phyloP scores from a whole-genome alignment of 1,140 invertebrate genomes.

The Drosophila burlai region DNA sequence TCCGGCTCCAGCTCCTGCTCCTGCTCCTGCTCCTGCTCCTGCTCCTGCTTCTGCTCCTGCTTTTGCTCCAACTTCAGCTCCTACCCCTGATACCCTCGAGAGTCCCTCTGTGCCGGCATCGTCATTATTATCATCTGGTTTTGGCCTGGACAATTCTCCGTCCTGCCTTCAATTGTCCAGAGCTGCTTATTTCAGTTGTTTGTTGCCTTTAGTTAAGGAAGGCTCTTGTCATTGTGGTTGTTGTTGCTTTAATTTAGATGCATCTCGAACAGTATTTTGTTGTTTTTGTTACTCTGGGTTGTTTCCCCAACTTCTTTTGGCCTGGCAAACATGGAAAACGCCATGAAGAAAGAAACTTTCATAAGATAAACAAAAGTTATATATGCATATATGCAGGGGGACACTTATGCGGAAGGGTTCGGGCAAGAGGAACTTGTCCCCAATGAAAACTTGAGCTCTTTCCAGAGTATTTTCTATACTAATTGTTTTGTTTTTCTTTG shows the following conservation, averaged over 20 bases:
- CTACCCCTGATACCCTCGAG: constrained; percentile 21
- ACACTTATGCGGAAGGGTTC: constrained; percentile 13
- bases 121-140: constrained; percentile 78
- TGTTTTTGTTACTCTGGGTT: neutral
- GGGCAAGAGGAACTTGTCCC: neutral
- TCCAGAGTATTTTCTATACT: constrained; percentile 1
- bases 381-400: constrained; percentile 45
- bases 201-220: constrained; percentile 53
- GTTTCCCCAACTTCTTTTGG: constrained; percentile 7
- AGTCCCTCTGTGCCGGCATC: constrained; percentile 47
- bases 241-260: constrained; percentile 64
- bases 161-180: constrained; percentile 55
- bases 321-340: constrained; percentile 47
- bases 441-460: neutral
- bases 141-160: constrained; percentile 61
- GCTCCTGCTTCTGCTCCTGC: constrained; percentile 28
- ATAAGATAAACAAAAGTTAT: constrained; percentile 56
- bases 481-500: constrained; percentile 34
- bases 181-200: constrained; percentile 48
- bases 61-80: constrained; percentile 23
- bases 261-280: constrained; percentile 50
- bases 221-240: constrained; percentile 61
- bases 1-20: constrained; percentile 31
- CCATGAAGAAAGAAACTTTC: constrained; percentile 45
- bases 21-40: neutral